Conservation (phyloP, 2,888 invertebrate species). For the Dryomyza anilis region DNA sequence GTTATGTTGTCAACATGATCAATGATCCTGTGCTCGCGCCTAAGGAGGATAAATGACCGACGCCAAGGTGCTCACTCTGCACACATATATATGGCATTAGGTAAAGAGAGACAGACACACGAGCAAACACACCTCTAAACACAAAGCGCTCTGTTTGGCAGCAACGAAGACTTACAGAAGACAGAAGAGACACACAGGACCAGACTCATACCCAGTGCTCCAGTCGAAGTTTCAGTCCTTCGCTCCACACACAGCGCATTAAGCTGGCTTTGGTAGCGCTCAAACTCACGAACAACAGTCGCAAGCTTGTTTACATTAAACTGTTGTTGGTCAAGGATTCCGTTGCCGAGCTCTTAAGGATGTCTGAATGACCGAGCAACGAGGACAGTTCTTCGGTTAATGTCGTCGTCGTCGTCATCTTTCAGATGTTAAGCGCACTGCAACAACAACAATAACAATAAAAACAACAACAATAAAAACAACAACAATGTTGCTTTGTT, state of each 20-base stretch:
- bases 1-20: constrained; percentile 11
- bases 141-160: neutral
- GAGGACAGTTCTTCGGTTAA: constrained; percentile 43
- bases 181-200: neutral
- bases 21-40: constrained; percentile 16
- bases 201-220: neutral
- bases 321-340: too few species aligned
- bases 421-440: constrained; percentile 26
- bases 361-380: constrained; percentile 49
- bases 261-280: neutral
- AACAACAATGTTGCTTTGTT: neutral
- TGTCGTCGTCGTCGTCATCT: constrained; percentile 37
- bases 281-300: constrained; percentile 13
- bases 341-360: too few species aligned
- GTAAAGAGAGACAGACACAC: constrained; percentile 6
- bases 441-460: neutral
- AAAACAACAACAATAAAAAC: neutral
- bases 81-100: constrained; percentile 3
- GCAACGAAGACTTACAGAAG: neutral
- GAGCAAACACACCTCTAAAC: neutral
- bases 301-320: constrained; percentile 54
- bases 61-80: constrained; percentile 1
- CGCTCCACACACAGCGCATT: constrained; percentile 18
- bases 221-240: constrained; percentile 7
- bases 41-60: constrained; percentile 20